Evolutionary conservation across 2,113 vertebrate genomes (phyloP).

Genomic region (Pangasianodon gigas): DNA sequence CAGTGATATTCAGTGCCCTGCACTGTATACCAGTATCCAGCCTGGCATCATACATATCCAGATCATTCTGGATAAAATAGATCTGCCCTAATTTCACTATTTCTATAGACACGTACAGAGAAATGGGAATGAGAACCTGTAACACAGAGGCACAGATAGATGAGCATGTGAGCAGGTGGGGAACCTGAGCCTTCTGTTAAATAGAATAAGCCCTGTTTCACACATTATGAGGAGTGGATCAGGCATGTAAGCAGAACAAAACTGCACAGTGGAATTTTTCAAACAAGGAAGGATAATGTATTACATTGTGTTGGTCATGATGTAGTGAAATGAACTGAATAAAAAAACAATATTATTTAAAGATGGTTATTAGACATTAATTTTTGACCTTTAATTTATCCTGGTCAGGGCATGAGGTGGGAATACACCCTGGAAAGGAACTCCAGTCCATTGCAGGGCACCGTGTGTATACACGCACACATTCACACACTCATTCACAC

Average conservation of each 20-base stretch:
- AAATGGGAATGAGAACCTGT: constrained; percentile 95
- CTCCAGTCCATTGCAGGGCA: background rate
- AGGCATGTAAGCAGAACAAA: background rate
- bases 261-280: background rate
- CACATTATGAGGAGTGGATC: background rate
- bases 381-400: background rate
- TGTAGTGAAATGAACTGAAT: background rate
- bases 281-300: background rate
- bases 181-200: background rate
- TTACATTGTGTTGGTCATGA: background rate
- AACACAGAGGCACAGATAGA: constrained; percentile 44
- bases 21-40: constrained; percentile 84
- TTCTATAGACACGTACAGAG: constrained; percentile 96
- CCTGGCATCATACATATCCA: constrained; percentile 84
- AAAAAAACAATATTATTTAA: background rate
- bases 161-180: background rate
- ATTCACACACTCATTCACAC: background rate
- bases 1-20: constrained; percentile 89
- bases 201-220: background rate
- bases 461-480: background rate
- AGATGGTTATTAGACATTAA: background rate
- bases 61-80: constrained; percentile 91
- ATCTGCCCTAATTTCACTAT: constrained; percentile 93
- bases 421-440: background rate
- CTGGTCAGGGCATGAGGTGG: background rate